Base-by-base conservation (phyloP, 2,113 vertebrate genomes). In the Platysteira castanea region DNA sequence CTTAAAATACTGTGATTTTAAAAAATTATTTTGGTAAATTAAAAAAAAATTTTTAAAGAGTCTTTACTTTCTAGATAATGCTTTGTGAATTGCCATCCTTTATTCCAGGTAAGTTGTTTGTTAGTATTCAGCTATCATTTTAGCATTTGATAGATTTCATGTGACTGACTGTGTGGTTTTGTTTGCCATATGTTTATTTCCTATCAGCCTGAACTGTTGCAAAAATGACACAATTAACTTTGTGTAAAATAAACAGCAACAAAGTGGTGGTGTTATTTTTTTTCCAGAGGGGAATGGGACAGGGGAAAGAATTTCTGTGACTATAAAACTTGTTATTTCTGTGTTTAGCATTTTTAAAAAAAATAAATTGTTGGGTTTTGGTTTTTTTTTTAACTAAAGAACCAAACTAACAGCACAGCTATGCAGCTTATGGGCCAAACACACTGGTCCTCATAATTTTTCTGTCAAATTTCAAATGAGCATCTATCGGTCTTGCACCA, bases 31-130 rank as follows among this genome's bases (percentile, higher is more conserved):
- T 71, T 98, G 97, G 93, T 97, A 97, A 97, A 97, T 97, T 94
- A 97, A 97, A 97, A 50, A 37, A 26, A 44, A 7, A 42, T 41
- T 42, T 41, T 35, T 33, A 68, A 71, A 71, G 20, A 53, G 44
- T 37, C 93, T 96, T 96, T 97, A 98, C 97, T 97, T 97, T 95
- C 95, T 98, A 98, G 97, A 96, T 97, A 97, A 97, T 93, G 97
- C 94, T 98, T 97, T 98, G 97, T 98, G 97, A 98, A 95, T 96
- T 97, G 97, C 97, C 97, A 98, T 97, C 97, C 96, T 98, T 98
- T 98, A 98, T 97, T 98, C 98, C 98, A 98, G 98, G 97, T 98
- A 98, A 98, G 97, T 97, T 98, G 97, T 98, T 98, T 96, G 96
- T 98, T 98, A 98, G 97, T 96, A 94, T 98, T 98, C 96, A 95